Evolutionary conservation across 2,888 invertebrate genomes (phyloP).

Genomic region (Diabrotica balteata): DNA sequence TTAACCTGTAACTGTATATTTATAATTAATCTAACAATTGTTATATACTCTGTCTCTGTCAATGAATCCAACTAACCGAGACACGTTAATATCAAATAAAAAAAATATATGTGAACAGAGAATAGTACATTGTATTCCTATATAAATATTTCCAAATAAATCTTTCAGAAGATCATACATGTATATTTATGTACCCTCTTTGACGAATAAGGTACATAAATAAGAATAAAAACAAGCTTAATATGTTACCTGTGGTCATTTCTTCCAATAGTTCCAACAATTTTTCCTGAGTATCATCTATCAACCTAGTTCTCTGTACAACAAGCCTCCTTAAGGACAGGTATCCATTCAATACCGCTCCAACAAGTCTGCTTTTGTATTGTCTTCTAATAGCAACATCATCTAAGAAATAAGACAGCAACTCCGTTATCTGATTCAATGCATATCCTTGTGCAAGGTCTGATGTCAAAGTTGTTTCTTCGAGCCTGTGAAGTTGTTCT

Average conservation of each 20-base stretch:
- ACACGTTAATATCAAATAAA: too few relatives aligned
- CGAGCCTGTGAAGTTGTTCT: conserved; percentile 84
- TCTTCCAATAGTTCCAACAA: conserved; percentile 91
- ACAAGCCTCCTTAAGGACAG: conserved; percentile 88
- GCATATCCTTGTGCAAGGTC: conserved; percentile 94
- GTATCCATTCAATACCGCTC: conserved; percentile 92
- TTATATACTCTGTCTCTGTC: too few relatives aligned
- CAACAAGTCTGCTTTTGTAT: conserved; percentile 84
- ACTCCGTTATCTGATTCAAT: conserved; percentile 83
- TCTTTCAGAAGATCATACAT: too few relatives aligned
- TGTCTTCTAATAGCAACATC: conserved; percentile 86
- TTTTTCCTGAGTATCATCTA: conserved; percentile 96
- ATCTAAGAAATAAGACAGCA: conserved; percentile 87
- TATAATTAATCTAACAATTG: too few relatives aligned
- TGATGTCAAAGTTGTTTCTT: conserved; percentile 91
- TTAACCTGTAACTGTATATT: too few relatives aligned
- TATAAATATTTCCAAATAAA: too few relatives aligned
- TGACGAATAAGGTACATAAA: background rate
- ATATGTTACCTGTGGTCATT: conserved; percentile 77
- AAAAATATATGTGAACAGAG: too few relatives aligned
- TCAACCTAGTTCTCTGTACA: conserved; percentile 91
- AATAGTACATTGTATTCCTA: too few relatives aligned
- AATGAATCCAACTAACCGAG: too few relatives aligned
- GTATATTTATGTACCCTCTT: too few relatives aligned
- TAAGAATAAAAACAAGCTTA: background rate